These are phyloP conservation scores for Bruchidius siliquastri DNA, from an alignment of 2,888 invertebrate genomes.

Conservation along the genomic window DNA sequence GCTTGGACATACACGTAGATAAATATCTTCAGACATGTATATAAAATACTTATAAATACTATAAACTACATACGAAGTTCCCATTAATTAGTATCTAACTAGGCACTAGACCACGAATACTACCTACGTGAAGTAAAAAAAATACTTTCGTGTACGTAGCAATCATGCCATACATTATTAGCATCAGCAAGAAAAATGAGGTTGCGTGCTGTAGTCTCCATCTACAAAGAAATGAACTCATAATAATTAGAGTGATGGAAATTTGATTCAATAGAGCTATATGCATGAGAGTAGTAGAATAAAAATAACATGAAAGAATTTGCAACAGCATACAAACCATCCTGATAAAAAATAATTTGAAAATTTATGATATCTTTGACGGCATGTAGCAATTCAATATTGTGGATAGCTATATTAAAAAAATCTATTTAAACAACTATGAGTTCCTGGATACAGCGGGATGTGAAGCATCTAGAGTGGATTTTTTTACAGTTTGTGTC, in stretches of 20 bases:
- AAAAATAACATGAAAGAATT: not conserved
- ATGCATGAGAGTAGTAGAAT: not conserved
- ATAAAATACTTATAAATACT: too few relatives aligned
- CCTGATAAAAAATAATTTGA: too few relatives aligned
- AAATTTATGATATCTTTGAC: too few relatives aligned
- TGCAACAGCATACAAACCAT: too few relatives aligned
- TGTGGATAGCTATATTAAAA: too few relatives aligned
- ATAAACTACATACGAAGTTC: not conserved
- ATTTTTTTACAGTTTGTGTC: too few relatives aligned
- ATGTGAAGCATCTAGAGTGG: too few relatives aligned
- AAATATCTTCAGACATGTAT: too few relatives aligned
- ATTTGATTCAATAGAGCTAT: not conserved
- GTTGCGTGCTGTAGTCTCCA: not conserved
- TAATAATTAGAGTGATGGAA: not conserved
- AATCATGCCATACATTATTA: not conserved
- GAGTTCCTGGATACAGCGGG: too few relatives aligned
- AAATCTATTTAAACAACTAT: too few relatives aligned
- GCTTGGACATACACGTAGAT: too few relatives aligned
- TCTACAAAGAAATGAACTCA: not conserved
- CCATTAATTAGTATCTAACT: not conserved
- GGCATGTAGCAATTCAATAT: too few relatives aligned
- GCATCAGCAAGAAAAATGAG: not conserved
- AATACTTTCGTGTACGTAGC: not conserved
- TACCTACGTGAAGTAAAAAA: not conserved
- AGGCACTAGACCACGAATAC: not conserved